Evolutionary conservation across 2,888 invertebrate species (phyloP).

Genomic region (Dynastes maya): DNA sequence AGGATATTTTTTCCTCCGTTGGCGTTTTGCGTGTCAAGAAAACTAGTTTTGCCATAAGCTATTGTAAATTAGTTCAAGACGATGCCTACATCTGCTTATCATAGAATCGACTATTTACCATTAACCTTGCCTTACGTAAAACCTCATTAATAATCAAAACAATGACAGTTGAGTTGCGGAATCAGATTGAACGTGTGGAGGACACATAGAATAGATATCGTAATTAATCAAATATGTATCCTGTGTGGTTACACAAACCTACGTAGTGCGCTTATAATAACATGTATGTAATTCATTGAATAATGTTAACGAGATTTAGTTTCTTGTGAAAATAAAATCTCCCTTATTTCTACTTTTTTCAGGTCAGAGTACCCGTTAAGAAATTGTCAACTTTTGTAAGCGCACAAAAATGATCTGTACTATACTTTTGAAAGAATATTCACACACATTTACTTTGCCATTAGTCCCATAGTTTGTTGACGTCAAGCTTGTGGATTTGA

Average conservation of each 20-base stretch:
- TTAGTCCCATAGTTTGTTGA: no score
- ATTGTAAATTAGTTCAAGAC: slow-evolving; percentile 44
- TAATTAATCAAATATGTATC: slow-evolving; percentile 14
- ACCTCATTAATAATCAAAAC: slow-evolving; percentile 41
- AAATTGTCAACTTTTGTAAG: no score
- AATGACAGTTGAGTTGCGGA: slow-evolving; percentile 31
- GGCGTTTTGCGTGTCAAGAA: slow-evolving; percentile 17
- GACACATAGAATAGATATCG: slow-evolving; percentile 17
- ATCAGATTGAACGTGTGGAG: background rate
- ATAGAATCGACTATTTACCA: slow-evolving; percentile 24
- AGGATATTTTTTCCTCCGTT: slow-evolving; percentile 39
- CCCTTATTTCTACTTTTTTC: no score
- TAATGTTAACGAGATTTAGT: no score
- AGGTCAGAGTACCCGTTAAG: no score
- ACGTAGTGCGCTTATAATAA: background rate
- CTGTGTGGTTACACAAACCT: background rate
- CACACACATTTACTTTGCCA: no score
- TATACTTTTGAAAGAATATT: no score
- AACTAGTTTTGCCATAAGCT: slow-evolving; percentile 45
- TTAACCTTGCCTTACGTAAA: slow-evolving; percentile 42
- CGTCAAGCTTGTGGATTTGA: no score
- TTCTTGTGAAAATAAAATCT: no score
- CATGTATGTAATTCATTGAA: no score
- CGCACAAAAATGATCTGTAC: no score
- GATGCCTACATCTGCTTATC: slow-evolving; percentile 41